Evolutionary conservation across 2,113 vertebrate genomes (phyloP).

Genomic region (Polyodon spathula): DNA sequence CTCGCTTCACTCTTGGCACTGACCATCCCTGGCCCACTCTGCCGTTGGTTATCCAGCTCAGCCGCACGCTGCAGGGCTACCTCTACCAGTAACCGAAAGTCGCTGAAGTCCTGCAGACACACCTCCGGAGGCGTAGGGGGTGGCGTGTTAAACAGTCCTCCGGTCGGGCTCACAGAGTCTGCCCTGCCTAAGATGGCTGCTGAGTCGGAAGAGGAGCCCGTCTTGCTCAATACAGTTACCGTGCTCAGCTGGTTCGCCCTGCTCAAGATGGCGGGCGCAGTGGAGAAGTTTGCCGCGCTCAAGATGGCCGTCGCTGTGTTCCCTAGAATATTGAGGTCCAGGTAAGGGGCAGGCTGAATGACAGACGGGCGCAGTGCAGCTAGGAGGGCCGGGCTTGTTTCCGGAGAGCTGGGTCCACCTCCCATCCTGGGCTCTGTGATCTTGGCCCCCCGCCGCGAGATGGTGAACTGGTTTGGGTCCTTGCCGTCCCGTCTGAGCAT

Average conservation of each 20-base stretch:
- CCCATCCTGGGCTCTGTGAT: constrained; percentile 16
- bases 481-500: constrained; percentile 88
- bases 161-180: constrained; percentile 55
- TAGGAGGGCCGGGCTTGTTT: constrained; percentile 37
- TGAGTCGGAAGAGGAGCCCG: constrained; percentile 43
- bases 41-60: constrained; percentile 74
- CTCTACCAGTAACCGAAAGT: constrained; percentile 81
- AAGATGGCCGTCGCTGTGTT: constrained; percentile 57
- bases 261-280: constrained; percentile 16
- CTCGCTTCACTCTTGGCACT: background rate
- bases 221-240: no score
- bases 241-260: no score
- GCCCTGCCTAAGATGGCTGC: constrained; percentile 46
- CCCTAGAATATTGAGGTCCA: constrained; percentile 52
- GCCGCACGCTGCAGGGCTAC: constrained; percentile 77
- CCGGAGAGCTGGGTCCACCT: constrained; percentile 27
- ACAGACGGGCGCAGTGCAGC: constrained; percentile 52
- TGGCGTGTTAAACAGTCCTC: constrained; percentile 77
- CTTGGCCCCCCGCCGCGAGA: constrained; percentile 76
- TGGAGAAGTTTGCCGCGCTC: constrained; percentile 38
- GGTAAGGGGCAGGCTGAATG: constrained; percentile 42
- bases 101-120: constrained; percentile 81
- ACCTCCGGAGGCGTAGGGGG: constrained; percentile 78
- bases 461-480: constrained; percentile 89
- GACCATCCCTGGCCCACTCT: constrained; percentile 22